Conservation (phyloP, 2,888 invertebrate species). For the Tethea ocularis region DNA sequence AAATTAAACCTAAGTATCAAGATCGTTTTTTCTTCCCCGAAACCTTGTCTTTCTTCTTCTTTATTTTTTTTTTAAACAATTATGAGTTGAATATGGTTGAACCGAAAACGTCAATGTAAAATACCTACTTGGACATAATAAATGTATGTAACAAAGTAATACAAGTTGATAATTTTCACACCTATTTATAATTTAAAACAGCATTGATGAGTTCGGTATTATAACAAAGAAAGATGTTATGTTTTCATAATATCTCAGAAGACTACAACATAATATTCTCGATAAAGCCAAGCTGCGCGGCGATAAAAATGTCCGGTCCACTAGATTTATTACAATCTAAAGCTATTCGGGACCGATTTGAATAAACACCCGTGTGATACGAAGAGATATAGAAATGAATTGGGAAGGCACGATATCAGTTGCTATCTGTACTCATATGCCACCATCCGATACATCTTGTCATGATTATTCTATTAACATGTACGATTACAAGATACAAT, state of each 20-base stretch:
- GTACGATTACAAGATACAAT: slow-evolving; percentile 58
- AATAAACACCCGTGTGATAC: slow-evolving; percentile 66
- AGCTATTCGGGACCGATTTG: slow-evolving; percentile 63
- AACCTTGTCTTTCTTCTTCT: too few species aligned
- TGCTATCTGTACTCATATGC: slow-evolving; percentile 26
- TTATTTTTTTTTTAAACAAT: too few species aligned
- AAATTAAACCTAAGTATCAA: too few species aligned
- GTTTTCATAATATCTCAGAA: slow-evolving; percentile 34
- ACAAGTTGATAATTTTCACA: background rate
- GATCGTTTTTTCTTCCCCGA: too few species aligned
- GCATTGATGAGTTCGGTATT: too few species aligned
- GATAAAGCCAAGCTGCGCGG: slow-evolving; percentile 37
- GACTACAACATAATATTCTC: slow-evolving; percentile 40
- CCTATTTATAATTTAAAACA: background rate
- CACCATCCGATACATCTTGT: slow-evolving; percentile 44
- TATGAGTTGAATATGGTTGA: too few species aligned
- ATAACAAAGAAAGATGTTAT: background rate
- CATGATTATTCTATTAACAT: slow-evolving; percentile 62
- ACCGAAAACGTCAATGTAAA: too few species aligned
- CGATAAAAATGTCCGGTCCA: slow-evolving; percentile 67
- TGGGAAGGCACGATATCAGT: slow-evolving; percentile 37
- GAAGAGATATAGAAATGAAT: slow-evolving; percentile 31
- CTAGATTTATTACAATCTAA: slow-evolving; percentile 72
- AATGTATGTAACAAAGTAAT: too few species aligned
- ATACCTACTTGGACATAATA: too few species aligned